Evolutionary conservation across 2,888 invertebrate genomes (phyloP).

Genomic region (Drosophila mimica): DNA sequence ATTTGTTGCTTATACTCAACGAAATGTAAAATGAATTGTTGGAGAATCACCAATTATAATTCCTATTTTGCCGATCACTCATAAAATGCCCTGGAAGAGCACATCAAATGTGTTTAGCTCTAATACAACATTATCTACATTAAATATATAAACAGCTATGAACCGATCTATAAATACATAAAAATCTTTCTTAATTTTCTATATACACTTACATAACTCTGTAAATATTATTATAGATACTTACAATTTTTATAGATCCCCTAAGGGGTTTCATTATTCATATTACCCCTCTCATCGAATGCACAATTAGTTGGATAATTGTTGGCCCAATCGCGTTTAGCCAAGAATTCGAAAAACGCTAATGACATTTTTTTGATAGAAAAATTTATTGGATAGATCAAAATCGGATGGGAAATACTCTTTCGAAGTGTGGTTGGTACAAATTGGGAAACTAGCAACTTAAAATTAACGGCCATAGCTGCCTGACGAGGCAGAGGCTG

Average conservation of each 20-base stretch:
- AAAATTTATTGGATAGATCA: constrained; percentile 25
- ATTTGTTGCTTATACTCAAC: too few species aligned
- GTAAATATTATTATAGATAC: background rate
- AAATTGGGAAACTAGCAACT: constrained; percentile 2
- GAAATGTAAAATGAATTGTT: constrained; percentile 1
- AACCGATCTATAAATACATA: background rate
- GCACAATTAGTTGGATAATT: constrained; percentile 7
- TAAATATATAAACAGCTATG: background rate
- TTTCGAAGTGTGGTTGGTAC: constrained; percentile 14
- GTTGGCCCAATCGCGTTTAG: background rate
- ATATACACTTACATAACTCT: background rate
- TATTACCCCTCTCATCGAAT: background rate
- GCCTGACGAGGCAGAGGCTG: constrained; percentile 31
- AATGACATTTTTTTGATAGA: constrained; percentile 33
- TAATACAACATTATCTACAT: background rate
- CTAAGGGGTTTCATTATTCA: background rate
- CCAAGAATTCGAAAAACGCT: constrained; percentile 5
- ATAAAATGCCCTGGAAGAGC: background rate
- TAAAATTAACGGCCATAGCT: constrained; percentile 42
- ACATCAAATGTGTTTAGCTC: background rate
- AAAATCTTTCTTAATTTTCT: background rate
- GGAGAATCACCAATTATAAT: background rate
- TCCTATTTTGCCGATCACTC: background rate
- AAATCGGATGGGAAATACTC: constrained; percentile 46
- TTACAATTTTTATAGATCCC: background rate